These are phyloP conservation scores for Chalcis sispes DNA, from an alignment of 2,888 invertebrate species.

Conservation along the genomic window DNA sequence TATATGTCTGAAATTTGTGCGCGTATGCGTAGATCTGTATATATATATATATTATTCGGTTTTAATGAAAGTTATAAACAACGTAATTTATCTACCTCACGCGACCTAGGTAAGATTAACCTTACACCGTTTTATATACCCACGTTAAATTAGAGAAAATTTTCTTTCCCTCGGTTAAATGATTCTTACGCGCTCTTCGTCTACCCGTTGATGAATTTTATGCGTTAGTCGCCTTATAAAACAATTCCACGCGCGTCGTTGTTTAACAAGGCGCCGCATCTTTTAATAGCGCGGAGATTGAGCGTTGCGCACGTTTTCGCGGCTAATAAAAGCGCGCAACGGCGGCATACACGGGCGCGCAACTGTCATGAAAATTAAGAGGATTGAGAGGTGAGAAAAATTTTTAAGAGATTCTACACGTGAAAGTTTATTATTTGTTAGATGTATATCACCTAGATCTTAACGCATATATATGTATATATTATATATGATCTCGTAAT, in stretches of 20 bases:
- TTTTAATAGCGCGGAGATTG: conserved; percentile 14
- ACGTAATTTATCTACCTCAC: conserved; percentile 30
- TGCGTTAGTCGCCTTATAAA: too few relatives aligned
- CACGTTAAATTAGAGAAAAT: conserved; percentile 20
- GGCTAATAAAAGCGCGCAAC: conserved; percentile 26
- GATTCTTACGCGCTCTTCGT: too few relatives aligned
- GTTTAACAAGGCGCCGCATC: neutral
- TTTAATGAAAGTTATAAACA: conserved; percentile 51
- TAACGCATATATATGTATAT: too few relatives aligned
- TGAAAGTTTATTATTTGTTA: conserved; percentile 37
- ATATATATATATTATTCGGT: too few relatives aligned
- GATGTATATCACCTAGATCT: too few relatives aligned
- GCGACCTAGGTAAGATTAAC: conserved; percentile 25
- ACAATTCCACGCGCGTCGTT: neutral
- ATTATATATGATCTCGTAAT: too few relatives aligned
- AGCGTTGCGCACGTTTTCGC: conserved; percentile 39
- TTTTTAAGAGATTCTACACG: neutral
- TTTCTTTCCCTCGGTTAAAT: neutral
- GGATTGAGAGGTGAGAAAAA: neutral
- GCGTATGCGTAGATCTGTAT: too few relatives aligned
- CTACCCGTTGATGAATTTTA: too few relatives aligned
- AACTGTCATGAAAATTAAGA: too few relatives aligned
- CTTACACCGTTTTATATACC: too few relatives aligned
- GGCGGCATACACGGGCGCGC: too few relatives aligned
- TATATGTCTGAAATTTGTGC: too few relatives aligned